These are phyloP conservation scores for Talpa occidentalis DNA, from an alignment of 2,113 vertebrate species.

Conservation along the genomic window DNA sequence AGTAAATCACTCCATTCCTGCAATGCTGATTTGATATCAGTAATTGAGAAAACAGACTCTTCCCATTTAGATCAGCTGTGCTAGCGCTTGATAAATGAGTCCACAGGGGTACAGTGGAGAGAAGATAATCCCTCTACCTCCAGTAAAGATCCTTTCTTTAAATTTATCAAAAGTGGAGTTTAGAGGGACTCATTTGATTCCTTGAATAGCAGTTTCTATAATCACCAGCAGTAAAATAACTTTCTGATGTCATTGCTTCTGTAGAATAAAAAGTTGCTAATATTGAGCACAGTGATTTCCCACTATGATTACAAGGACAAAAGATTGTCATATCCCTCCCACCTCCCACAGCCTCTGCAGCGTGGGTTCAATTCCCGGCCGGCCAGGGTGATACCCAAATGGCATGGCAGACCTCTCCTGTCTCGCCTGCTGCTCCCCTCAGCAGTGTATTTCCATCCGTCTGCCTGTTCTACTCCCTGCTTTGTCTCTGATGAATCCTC, in stretches of 20 bases:
- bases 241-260: not conserved
- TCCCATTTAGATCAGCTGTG: not conserved
- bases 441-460: no score
- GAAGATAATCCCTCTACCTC: not conserved
- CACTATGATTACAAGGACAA: not conserved
- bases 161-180: not conserved
- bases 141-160: not conserved
- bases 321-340: not conserved
- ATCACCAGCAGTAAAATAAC: not conserved
- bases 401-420: no score
- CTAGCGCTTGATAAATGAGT: not conserved
- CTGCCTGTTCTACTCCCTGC: no score
- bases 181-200: not conserved
- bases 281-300: not conserved
- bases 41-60: conserved; percentile 4
- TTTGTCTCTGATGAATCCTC: no score
- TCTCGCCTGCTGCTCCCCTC: no score
- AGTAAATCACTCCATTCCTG: not conserved
- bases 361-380: no score
- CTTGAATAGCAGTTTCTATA: conserved; percentile 7
- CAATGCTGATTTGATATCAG: not conserved
- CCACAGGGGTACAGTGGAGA: not conserved
- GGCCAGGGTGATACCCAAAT: no score
- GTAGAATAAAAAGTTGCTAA: conserved; percentile 20
- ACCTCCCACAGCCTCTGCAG: no score